Evolutionary conservation across 2,888 invertebrate genomes (phyloP).

Genomic region (Platycnemis pennipes): DNA sequence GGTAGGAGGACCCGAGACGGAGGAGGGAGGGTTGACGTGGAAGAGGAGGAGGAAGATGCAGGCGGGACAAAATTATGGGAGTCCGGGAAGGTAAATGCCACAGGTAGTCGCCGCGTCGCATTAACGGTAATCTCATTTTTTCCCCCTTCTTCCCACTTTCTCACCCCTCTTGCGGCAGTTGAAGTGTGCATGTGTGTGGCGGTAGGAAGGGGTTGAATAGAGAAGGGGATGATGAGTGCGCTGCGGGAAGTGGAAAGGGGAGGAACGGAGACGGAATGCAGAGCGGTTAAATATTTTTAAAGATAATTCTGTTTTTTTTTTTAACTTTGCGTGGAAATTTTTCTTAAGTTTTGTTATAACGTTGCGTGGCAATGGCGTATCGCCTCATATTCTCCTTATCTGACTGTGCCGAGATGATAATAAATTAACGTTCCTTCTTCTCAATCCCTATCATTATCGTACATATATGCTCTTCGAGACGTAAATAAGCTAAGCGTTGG

Average conservation of each 20-base stretch:
- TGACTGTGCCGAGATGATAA: too few relatives aligned
- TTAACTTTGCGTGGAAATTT: too few relatives aligned
- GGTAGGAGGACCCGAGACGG: neutral
- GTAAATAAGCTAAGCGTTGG: too few relatives aligned
- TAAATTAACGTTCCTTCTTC: too few relatives aligned
- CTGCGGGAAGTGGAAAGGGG: neutral
- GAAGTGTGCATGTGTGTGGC: neutral
- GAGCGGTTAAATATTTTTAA: too few relatives aligned
- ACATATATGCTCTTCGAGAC: too few relatives aligned
- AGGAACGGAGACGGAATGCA: neutral
- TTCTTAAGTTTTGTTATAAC: too few relatives aligned
- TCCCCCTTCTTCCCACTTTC: neutral
- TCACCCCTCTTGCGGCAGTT: neutral
- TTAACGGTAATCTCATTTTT: neutral
- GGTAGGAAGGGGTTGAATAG: neutral
- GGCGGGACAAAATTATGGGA: constrained; percentile 3
- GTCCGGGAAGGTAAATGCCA: neutral
- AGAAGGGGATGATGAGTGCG: neutral
- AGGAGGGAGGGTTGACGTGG: neutral
- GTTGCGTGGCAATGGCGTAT: too few relatives aligned
- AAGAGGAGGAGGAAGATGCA: neutral
- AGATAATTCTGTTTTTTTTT: too few relatives aligned
- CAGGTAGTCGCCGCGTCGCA: constrained; percentile 12
- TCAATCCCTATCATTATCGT: too few relatives aligned
- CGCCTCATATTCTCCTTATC: too few relatives aligned